A percentile compares a stretch with the other conserved stretches of the same genome.
Evolutionary conservation across 2,888 invertebrate genomes (phyloP).

Genomic region (Phrixothrix hirtus): DNA sequence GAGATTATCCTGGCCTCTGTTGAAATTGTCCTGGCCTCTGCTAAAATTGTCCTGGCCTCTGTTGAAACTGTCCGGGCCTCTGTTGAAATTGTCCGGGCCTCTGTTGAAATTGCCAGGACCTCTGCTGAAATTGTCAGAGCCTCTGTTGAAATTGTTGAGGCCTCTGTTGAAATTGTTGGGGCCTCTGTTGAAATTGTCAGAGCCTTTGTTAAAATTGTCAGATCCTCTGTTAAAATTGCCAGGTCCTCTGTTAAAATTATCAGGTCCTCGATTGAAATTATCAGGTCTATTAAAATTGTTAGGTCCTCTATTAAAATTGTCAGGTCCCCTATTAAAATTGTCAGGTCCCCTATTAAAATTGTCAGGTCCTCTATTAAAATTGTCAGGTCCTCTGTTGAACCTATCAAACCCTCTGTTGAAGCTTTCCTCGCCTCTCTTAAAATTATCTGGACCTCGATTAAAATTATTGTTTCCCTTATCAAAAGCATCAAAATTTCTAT

Average conservation of each 20-base stretch:
- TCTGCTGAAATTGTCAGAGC: conserved; percentile 14
- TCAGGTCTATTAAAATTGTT: conserved; percentile 5
- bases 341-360: conserved; percentile 12
- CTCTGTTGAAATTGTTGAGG: conserved; percentile 13
- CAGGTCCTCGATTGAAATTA: conserved; percentile 9
- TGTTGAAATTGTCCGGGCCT: neutral
- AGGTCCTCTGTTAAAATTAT: conserved; percentile 11
- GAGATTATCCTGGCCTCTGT: conserved; percentile 12
- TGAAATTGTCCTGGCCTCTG: conserved; percentile 7
- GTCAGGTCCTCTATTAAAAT: conserved; percentile 9
- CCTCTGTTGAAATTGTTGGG: conserved; percentile 14
- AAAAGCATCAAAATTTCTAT: neutral
- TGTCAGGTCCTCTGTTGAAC: neutral
- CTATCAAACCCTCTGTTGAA: neutral
- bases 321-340: conserved; percentile 5
- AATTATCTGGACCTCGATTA: conserved; percentile 13
- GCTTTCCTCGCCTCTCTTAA: conserved; percentile 3
- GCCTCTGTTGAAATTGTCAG: conserved; percentile 13
- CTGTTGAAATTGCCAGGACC: conserved; percentile 18
- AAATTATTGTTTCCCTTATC: neutral
- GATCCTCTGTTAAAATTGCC: conserved; percentile 7
- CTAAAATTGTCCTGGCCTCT: conserved; percentile 4
- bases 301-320: conserved; percentile 5
- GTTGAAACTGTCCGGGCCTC: conserved; percentile 1
- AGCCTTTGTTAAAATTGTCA: conserved; percentile 11